Evolutionary conservation across 2,888 invertebrate species (phyloP).

Genomic region (Drosophila atroscutellata): DNA sequence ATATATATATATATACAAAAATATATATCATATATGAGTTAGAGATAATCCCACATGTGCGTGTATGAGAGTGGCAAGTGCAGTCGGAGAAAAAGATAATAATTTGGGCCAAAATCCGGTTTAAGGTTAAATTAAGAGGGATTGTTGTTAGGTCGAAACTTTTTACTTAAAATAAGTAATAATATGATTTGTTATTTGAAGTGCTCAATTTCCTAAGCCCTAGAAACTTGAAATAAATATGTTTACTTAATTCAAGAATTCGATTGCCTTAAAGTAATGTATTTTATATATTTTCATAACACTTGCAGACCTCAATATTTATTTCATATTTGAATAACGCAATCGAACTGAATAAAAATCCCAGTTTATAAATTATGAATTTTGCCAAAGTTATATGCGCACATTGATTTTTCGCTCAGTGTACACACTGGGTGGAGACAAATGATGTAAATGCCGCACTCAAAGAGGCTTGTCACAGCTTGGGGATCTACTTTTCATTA

Average conservation of each 20-base stretch:
- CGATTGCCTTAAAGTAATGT: background rate
- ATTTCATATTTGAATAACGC: background rate
- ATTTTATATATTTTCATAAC: background rate
- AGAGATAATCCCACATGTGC: conserved; percentile 62
- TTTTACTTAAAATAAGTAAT: background rate
- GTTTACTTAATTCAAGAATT: background rate
- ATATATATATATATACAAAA: background rate
- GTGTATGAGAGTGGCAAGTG: conserved; percentile 27
- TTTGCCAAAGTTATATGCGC: background rate
- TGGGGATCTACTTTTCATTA: conserved; percentile 71
- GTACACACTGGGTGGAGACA: conserved; percentile 54
- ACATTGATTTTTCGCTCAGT: background rate
- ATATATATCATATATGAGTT: background rate
- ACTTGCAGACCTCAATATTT: background rate
- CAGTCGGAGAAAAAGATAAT: background rate
- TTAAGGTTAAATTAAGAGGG: background rate
- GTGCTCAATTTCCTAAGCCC: background rate
- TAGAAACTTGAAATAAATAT: background rate
- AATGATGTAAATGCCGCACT: conserved; percentile 62
- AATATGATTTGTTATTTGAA: background rate
- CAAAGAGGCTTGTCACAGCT: conserved; percentile 13
- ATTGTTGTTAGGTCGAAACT: background rate
- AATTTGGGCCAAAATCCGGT: background rate
- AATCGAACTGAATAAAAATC: background rate
- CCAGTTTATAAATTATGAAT: background rate